phyloP scores from a whole-genome alignment of 2,797 vertebrate genomes.

The Paedocypris micromegethes region DNA sequence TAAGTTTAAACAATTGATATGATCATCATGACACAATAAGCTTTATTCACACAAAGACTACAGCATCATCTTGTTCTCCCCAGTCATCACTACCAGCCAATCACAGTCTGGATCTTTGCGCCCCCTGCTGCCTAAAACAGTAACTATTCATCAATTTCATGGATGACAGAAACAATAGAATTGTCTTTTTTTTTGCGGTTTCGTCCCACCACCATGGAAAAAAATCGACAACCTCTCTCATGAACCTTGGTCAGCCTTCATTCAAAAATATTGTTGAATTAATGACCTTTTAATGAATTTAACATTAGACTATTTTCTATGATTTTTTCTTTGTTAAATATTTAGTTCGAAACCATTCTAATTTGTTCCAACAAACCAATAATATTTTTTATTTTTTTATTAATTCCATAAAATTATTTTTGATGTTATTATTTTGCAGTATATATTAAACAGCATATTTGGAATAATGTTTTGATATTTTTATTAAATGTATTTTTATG shows the following conservation, averaged over 20 bases:
- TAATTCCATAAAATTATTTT: too few relatives aligned
- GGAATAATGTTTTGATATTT: too few relatives aligned
- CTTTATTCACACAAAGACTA: slow-evolving; percentile 13
- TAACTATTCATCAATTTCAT: background rate
- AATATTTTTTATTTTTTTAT: too few relatives aligned
- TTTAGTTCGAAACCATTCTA: too few relatives aligned
- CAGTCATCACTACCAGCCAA: background rate
- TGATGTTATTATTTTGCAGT: too few relatives aligned
- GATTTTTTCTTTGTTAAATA: too few relatives aligned
- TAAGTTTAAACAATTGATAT: background rate
- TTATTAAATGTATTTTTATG: too few relatives aligned
- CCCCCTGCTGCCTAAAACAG: slow-evolving; percentile 14
- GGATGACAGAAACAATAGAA: slow-evolving; percentile 22
- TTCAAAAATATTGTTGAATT: background rate
- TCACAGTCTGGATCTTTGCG: background rate
- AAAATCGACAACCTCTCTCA: background rate
- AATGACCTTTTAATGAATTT: too few relatives aligned
- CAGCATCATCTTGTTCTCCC: background rate
- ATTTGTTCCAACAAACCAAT: too few relatives aligned
- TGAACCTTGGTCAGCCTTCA: background rate
- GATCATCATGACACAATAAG: too few relatives aligned
- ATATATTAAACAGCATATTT: too few relatives aligned
- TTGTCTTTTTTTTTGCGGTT: slow-evolving; percentile 1
- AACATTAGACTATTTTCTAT: too few relatives aligned
- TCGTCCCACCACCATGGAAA: slow-evolving; percentile 9